These are phyloP conservation scores for Nephrocerus scutellatus DNA, from an alignment of 2,888 invertebrate genomes.

Conservation along the genomic window DNA sequence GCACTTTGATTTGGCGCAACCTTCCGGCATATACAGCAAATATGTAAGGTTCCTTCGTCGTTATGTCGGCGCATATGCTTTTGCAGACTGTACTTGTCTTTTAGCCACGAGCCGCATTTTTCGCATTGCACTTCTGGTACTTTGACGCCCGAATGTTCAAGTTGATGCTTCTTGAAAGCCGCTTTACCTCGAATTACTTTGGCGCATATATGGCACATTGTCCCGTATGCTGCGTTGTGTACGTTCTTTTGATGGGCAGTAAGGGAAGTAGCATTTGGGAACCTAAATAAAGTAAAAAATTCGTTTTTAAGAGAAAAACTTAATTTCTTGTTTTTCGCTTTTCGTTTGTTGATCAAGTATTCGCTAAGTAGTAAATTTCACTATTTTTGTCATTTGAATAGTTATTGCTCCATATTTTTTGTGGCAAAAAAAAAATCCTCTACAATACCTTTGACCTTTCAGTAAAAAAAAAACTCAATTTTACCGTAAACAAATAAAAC, in stretches of 20 bases:
- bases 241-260: constrained; percentile 36
- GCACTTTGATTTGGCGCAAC: constrained; percentile 42
- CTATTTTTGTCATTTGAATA: too few species aligned
- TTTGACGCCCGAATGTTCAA: constrained; percentile 37
- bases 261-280: constrained; percentile 36
- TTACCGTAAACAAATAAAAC: too few species aligned
- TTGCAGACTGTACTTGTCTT: constrained; percentile 42
- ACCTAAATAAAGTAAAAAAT: constrained; percentile 30
- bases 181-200: constrained; percentile 42
- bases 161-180: constrained; percentile 40
- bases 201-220: constrained; percentile 43
- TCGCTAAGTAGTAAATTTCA: too few species aligned
- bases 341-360: too few species aligned
- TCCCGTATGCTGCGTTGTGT: constrained; percentile 36
- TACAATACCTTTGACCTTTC: too few species aligned
- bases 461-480: too few species aligned
- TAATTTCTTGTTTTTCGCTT: too few species aligned
- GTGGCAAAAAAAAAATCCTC: too few species aligned
- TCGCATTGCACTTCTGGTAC: constrained; percentile 42
- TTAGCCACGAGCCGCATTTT: constrained; percentile 43
- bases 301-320: too few species aligned
- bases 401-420: too few species aligned
- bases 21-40: constrained; percentile 41
- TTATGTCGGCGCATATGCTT: constrained; percentile 42
- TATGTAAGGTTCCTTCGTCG: constrained; percentile 34